Percentiles rank a stretch among this genome's conserved stretches.
Conservation (phyloP, 1,140 invertebrate species). For the Heliconius hewitsoni region DNA sequence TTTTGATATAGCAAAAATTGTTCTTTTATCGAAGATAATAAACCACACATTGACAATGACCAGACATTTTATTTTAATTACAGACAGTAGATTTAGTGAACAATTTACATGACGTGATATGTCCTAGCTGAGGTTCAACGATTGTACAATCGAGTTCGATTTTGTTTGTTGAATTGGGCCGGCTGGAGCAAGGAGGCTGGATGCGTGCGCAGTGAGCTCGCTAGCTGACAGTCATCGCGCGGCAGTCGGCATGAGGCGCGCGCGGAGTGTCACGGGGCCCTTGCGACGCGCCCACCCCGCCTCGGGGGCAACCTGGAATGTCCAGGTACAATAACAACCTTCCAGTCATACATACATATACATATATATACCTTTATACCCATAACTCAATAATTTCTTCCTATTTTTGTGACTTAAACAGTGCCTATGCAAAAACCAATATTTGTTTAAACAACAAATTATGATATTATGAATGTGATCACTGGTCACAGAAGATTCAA, state of each 20-base stretch:
- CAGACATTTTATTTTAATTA: neutral
- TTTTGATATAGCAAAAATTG: too few species aligned
- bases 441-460: slow-evolving; percentile 42
- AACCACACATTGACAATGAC: neutral
- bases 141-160: slow-evolving; percentile 57
- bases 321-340: slow-evolving; percentile 80
- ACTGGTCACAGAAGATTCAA: slow-evolving; percentile 59
- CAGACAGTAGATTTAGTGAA: neutral
- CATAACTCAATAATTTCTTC: neutral
- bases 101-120: slow-evolving; percentile 26
- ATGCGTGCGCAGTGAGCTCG: slow-evolving; percentile 63
- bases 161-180: slow-evolving; percentile 68
- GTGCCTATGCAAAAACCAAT: slow-evolving; percentile 13
- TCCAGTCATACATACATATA: slow-evolving; percentile 1
- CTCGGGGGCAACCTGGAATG: slow-evolving; percentile 87
- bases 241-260: slow-evolving; percentile 81
- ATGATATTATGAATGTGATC: slow-evolving; percentile 47
- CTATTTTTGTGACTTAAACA: neutral
- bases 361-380: neutral
- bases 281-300: slow-evolving; percentile 85
- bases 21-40: neutral
- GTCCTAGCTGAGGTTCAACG: slow-evolving; percentile 41
- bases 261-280: slow-evolving; percentile 82
- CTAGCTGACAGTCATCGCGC: slow-evolving; percentile 45
- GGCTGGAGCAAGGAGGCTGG: slow-evolving; percentile 67